Conservation (phyloP, 1,140 invertebrate species). For the Akabosia matsudoensis region DNA sequence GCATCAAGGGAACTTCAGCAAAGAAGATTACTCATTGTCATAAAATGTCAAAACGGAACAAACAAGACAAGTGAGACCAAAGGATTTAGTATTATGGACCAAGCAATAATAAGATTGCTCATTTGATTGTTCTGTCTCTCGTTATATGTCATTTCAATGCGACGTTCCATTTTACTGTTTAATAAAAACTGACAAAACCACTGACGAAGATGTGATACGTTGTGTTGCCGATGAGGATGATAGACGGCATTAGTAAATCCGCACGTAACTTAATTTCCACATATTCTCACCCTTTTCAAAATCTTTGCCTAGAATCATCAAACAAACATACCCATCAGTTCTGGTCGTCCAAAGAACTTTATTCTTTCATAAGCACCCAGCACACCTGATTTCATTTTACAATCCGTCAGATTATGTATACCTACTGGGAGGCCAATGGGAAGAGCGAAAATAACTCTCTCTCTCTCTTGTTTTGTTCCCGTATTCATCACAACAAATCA, state of each 20-base stretch:
- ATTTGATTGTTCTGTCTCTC: constrained; percentile 19
- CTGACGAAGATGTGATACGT: background rate
- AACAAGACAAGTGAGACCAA: constrained; percentile 1
- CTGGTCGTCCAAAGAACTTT: too few relatives aligned
- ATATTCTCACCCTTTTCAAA: background rate
- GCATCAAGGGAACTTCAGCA: background rate
- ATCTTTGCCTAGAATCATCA: too few relatives aligned
- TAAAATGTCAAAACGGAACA: constrained; percentile 2
- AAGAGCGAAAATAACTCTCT: too few relatives aligned
- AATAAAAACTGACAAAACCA: background rate
- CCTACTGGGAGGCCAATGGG: too few relatives aligned
- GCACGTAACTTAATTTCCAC: background rate
- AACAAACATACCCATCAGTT: too few relatives aligned
- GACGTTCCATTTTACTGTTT: background rate
- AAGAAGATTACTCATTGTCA: constrained; percentile 21
- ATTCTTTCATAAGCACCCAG: too few relatives aligned
- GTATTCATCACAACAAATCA: too few relatives aligned
- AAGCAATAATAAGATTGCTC: background rate
- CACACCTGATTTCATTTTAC: too few relatives aligned
- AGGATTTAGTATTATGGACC: background rate
- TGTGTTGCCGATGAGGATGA: background rate
- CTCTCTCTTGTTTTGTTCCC: too few relatives aligned
- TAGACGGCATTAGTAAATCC: background rate
- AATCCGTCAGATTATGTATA: too few relatives aligned
- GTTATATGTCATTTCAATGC: background rate